Percentiles rank a stretch among this genome's conserved stretches.
These are phyloP conservation scores for Blennius ocellaris DNA, from an alignment of 2,113 vertebrate genomes.

Conservation along the genomic window DNA sequence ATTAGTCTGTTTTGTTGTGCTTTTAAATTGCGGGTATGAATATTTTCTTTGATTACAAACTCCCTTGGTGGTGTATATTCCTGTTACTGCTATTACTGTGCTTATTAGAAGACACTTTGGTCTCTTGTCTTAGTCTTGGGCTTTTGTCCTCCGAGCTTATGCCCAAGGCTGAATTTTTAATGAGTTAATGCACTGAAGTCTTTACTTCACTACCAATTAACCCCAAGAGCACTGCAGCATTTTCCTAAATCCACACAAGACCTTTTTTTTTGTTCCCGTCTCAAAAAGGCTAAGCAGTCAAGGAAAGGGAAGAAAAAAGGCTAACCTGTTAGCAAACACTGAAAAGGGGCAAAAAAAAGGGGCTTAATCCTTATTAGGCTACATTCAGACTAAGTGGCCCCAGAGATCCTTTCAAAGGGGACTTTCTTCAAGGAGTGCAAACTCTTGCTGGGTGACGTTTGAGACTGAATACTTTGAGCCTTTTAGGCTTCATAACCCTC, in stretches of 20 bases:
- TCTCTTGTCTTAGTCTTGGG: slow-evolving; percentile 75
- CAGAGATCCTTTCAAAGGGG: slow-evolving; percentile 89
- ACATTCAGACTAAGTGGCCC: slow-evolving; percentile 95
- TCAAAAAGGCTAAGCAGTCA: slow-evolving; percentile 89
- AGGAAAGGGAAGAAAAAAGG: slow-evolving; percentile 92
- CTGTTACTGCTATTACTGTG: slow-evolving; percentile 32
- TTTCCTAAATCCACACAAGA: slow-evolving; percentile 96
- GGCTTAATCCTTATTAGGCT: slow-evolving; percentile 98
- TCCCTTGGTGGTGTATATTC: slow-evolving; percentile 17
- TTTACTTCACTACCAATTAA: slow-evolving; percentile 97
- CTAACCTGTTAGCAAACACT: slow-evolving; percentile 97
- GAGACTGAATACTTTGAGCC: slow-evolving; percentile 60
- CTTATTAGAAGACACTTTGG: slow-evolving; percentile 70
- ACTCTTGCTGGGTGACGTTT: slow-evolving; percentile 63
- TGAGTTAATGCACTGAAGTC: slow-evolving; percentile 91
- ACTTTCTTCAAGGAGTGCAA: slow-evolving; percentile 69
- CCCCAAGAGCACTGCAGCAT: slow-evolving; percentile 91
- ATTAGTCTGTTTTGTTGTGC: not conserved
- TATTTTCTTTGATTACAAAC: not conserved
- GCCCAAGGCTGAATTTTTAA: slow-evolving; percentile 93
- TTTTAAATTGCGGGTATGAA: not conserved
- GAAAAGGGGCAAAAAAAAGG: slow-evolving; percentile 84
- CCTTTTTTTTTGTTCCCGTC: slow-evolving; percentile 86
- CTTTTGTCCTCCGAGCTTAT: slow-evolving; percentile 60
- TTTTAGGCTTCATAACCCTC: slow-evolving; percentile 66